A percentile compares a stretch with the other conserved stretches of the same genome.
Evolutionary conservation across 2,113 vertebrate genomes (phyloP).

Genomic region (Clupea harengus): DNA sequence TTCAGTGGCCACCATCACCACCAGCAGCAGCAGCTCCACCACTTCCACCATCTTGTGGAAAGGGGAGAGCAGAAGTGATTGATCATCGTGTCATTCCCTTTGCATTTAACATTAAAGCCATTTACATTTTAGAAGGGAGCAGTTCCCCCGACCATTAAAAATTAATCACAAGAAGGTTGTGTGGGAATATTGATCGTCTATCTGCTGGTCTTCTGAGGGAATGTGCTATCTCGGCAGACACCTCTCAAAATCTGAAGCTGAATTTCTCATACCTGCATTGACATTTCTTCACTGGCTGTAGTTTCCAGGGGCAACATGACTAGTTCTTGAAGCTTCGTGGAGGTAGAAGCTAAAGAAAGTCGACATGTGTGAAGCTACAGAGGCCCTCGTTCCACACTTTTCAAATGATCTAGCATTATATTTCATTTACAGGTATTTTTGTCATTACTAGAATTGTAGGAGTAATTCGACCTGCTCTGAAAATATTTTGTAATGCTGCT

Average conservation of each 20-base stretch:
- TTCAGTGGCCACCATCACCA: slow-evolving; percentile 37
- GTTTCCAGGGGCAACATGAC: slow-evolving; percentile 33
- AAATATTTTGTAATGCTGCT: neutral
- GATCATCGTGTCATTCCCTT: slow-evolving; percentile 61
- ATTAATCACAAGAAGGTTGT: slow-evolving; percentile 63
- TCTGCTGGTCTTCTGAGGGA: slow-evolving; percentile 54
- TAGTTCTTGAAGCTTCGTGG: slow-evolving; percentile 25
- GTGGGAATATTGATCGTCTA: slow-evolving; percentile 59
- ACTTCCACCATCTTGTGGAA: neutral
- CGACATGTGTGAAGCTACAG: neutral
- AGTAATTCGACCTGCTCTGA: neutral
- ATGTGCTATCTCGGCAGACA: slow-evolving; percentile 60
- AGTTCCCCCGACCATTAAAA: slow-evolving; percentile 63
- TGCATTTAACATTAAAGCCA: slow-evolving; percentile 62
- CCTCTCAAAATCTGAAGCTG: slow-evolving; percentile 46
- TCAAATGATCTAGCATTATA: neutral
- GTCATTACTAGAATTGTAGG: neutral
- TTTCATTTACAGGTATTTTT: neutral
- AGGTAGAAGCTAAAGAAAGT: slow-evolving; percentile 12
- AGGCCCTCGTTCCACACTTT: neutral
- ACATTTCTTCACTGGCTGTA: slow-evolving; percentile 40
- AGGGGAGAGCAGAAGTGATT: slow-evolving; percentile 45
- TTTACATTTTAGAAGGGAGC: slow-evolving; percentile 64
- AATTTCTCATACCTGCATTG: slow-evolving; percentile 53
- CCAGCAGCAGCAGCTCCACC: neutral